Percentiles rank a stretch among this genome's conserved stretches.
These are phyloP conservation scores for Gerris lacustris DNA, from an alignment of 2,888 invertebrate species.

Conservation along the genomic window DNA sequence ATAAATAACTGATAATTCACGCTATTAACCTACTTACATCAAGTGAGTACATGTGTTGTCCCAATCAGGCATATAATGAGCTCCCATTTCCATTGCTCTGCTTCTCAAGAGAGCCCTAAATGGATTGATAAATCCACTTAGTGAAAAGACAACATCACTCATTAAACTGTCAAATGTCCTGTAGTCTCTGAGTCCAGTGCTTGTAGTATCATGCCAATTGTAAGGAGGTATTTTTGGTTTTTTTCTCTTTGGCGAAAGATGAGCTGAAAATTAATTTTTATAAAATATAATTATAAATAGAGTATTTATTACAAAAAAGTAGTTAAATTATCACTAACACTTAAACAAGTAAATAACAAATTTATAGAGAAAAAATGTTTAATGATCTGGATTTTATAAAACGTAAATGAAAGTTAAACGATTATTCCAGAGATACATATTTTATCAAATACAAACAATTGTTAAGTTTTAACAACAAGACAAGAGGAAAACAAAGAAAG, in stretches of 20 bases:
- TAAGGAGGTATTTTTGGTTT: background rate
- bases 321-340: too few relatives aligned
- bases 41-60: constrained; percentile 62
- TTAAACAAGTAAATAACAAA: too few relatives aligned
- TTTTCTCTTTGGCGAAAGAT: background rate
- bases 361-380: too few relatives aligned
- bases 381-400: too few relatives aligned
- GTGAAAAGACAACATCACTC: constrained; percentile 55
- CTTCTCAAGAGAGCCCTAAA: constrained; percentile 52
- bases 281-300: too few relatives aligned
- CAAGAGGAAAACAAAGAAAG: too few relatives aligned
- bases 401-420: too few relatives aligned
- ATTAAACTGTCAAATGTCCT: constrained; percentile 49
- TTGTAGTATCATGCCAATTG: background rate
- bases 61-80: constrained; percentile 64
- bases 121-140: constrained; percentile 80
- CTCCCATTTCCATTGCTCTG: constrained; percentile 62
- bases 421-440: too few relatives aligned
- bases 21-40: constrained; percentile 46
- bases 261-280: too few relatives aligned
- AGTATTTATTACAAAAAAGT: too few relatives aligned
- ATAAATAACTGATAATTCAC: background rate
- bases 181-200: background rate
- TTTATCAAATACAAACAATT: too few relatives aligned
- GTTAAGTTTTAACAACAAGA: too few relatives aligned